Conservation (phyloP, 1,140 invertebrate genomes). For the Vollenhovia emeryi region DNA sequence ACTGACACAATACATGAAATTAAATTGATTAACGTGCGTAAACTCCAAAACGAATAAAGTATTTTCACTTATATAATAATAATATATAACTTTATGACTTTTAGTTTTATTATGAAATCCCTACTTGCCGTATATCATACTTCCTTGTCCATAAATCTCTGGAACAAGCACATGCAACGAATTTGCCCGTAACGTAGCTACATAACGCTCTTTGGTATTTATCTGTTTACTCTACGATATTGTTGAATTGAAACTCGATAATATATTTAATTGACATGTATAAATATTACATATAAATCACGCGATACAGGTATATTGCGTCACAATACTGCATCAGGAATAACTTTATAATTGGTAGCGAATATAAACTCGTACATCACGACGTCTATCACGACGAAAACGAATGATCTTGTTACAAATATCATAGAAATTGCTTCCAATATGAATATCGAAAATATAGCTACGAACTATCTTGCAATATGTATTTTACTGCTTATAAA, state of each 20-base stretch:
- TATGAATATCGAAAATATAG: conserved; percentile 33
- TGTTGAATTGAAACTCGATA: background rate
- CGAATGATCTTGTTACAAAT: conserved; percentile 16
- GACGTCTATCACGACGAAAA: background rate
- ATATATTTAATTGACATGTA: conserved; percentile 36
- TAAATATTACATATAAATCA: conserved; percentile 40
- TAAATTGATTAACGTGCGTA: background rate
- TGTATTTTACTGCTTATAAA: background rate
- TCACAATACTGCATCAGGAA: background rate
- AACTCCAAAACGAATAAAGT: background rate
- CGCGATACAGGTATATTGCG: background rate
- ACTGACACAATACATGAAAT: background rate
- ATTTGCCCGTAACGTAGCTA: conserved; percentile 32
- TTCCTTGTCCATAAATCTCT: conserved; percentile 51
- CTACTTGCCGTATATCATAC: conserved; percentile 1
- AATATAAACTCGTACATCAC: conserved; percentile 7
- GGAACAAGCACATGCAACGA: conserved; percentile 24
- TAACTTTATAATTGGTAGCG: conserved; percentile 24
- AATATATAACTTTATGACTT: conserved; percentile 20
- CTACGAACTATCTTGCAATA: conserved; percentile 25
- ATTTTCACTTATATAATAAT: conserved; percentile 30
- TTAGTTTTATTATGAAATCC: conserved; percentile 53
- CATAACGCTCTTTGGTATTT: conserved; percentile 61
- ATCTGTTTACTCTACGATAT: conserved; percentile 18
- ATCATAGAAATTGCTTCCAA: background rate